Conservation (phyloP, 2,797 vertebrate species). For the Sphaeramia orbicularis region DNA sequence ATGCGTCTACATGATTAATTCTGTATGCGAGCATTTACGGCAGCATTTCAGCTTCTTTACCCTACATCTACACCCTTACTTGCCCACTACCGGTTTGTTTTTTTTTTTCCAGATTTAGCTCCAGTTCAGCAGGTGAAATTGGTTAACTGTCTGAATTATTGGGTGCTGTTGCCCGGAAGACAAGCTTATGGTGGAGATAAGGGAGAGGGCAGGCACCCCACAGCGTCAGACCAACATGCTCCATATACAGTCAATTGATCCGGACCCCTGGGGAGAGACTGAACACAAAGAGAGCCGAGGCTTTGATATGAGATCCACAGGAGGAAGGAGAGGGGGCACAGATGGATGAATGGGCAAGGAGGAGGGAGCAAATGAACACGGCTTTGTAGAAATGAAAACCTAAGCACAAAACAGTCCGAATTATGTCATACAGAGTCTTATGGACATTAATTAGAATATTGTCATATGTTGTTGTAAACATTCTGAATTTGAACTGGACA, state of each 20-base stretch:
- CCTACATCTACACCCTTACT: conserved; percentile 8
- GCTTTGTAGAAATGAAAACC: conserved; percentile 10
- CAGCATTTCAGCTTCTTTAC: conserved; percentile 11
- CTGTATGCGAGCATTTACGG: background rate
- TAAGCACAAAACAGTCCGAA: too few relatives aligned
- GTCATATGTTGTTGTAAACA: too few relatives aligned
- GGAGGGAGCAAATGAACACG: conserved; percentile 13
- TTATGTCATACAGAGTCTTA: too few relatives aligned
- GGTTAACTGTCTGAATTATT: conserved; percentile 57
- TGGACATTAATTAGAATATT: too few relatives aligned
- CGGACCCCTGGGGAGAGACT: conserved; percentile 26
- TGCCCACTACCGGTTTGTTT: conserved; percentile 31
- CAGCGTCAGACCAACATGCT: conserved; percentile 37
- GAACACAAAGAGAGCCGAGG: conserved; percentile 49
- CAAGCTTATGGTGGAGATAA: conserved; percentile 40
- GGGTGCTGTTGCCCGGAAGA: conserved; percentile 26
- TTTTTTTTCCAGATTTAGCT: conserved; percentile 54
- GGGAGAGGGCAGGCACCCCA: conserved; percentile 40
- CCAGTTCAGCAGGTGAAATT: conserved; percentile 59
- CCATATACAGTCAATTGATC: conserved; percentile 60
- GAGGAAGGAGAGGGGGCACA: conserved; percentile 16
- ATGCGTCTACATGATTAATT: background rate
- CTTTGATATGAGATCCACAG: conserved; percentile 64
- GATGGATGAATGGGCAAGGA: conserved; percentile 15
- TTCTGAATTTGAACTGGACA: too few relatives aligned